Evolutionary conservation across 2,888 invertebrate genomes (phyloP).

Genomic region (Scrobipalpa costella): DNA sequence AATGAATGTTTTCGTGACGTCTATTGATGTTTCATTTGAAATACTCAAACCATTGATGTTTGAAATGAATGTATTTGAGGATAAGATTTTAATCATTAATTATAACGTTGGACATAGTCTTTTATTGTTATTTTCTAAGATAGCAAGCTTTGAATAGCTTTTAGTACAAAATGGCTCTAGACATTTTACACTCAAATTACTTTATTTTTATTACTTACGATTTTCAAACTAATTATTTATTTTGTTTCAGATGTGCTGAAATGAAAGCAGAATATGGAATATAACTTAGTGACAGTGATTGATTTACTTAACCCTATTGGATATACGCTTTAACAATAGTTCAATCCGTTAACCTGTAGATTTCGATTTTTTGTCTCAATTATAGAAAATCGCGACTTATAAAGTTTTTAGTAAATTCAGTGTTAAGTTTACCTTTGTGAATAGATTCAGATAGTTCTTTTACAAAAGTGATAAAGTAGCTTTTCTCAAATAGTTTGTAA

Average conservation of each 20-base stretch:
- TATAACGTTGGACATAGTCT: no score
- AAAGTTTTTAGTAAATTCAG: not conserved
- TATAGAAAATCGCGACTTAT: not conserved
- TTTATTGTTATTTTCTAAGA: no score
- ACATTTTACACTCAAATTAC: no score
- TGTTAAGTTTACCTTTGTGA: not conserved
- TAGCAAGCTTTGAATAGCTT: no score
- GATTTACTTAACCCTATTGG: not conserved
- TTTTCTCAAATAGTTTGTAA: not conserved
- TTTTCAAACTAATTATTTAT: constrained; percentile 34
- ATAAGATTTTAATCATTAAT: no score
- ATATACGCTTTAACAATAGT: not conserved
- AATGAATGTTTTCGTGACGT: no score
- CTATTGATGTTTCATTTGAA: no score
- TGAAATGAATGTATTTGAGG: no score
- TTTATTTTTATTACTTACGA: no score
- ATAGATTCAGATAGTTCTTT: not conserved
- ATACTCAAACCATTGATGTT: no score
- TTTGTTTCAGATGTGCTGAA: constrained; percentile 35
- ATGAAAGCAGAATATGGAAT: not conserved
- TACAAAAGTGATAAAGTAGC: not conserved
- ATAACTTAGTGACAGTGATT: constrained; percentile 5
- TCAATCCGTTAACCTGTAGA: not conserved
- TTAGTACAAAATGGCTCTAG: no score
- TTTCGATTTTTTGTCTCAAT: not conserved